Evolutionary conservation across 2,888 invertebrate species (phyloP), one percentile per base, ranked within the genome.

Genomic region (Drosophila ustulata): DNA sequence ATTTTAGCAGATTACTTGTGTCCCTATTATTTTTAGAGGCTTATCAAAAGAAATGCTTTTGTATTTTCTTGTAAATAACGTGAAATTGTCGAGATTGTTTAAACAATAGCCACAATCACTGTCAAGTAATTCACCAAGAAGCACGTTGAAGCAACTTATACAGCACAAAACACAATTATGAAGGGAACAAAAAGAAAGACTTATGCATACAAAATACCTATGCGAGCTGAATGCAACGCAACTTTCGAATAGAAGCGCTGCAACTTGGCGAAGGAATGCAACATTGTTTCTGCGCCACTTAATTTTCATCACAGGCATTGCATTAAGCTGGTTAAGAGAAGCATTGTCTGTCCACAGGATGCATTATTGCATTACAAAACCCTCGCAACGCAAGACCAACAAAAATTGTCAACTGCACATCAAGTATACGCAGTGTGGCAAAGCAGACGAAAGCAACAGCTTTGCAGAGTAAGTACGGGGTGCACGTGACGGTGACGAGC

Each of bases 151-250:
- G 47, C 32, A 52, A n/a, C 43, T 47, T 47, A 52, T 43, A 61
- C 47, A 74, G 65, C 71, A 79, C 75, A 72, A 82, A 70, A 70
- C 62, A 68, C 62, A 81, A 80, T 81, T 81, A 68, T 51, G 55
- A 28, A 7, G 8, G 45, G 37, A 71, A 82, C 82, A 82, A 84
- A 78, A 61, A 56, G 39, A 68, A 59, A 51, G 34, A 52, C 18
- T 18, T 18, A 18, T 18, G 18, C 18, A 18, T 18, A 2, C 18
- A 18, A 18, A 18, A 18, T 18, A 18, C 18, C 2, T 18, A 18
- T 18, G 26, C 25, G 28, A 25, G 28, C 7, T 6, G 6, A 7
- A 34, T 18, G 37, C 8, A 47, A 52, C 26, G 55, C 55, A 51
- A 26, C 50, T 50, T 51, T 61, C 8, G 23, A 8, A 55, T 37